Evolutionary conservation across 2,888 invertebrate species (phyloP).

Genomic region (Andrena chrysosceles): DNA sequence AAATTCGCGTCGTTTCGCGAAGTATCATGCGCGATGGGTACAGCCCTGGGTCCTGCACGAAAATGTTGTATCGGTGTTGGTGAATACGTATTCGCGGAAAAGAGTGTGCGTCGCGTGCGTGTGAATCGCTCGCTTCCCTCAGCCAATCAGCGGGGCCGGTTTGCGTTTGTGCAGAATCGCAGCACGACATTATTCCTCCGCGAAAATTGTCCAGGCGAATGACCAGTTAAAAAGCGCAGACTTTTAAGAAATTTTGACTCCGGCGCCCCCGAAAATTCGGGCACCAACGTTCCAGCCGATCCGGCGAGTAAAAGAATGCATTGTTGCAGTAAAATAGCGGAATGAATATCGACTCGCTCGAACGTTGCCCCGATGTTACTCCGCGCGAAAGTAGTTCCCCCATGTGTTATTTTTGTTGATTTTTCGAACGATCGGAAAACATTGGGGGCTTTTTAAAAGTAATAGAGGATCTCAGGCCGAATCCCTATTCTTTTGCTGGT

Average conservation of each 20-base stretch:
- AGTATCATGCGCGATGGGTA: conserved; percentile 46
- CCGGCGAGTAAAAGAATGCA: conserved; percentile 25
- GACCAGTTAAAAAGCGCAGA: conserved; percentile 23
- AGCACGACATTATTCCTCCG: conserved; percentile 73
- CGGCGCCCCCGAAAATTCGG: conserved; percentile 40
- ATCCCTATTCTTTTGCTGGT: neutral
- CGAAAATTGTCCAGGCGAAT: conserved; percentile 53
- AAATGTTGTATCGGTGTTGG: conserved; percentile 67
- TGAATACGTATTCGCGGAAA: conserved; percentile 66
- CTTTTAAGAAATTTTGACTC: conserved; percentile 22
- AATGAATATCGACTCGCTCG: conserved; percentile 64
- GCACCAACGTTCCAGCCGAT: neutral
- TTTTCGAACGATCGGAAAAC: conserved; percentile 46
- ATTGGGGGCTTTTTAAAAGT: conserved; percentile 27
- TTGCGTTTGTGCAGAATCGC: conserved; percentile 69
- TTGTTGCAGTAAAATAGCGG: conserved; percentile 5
- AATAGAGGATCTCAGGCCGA: neutral
- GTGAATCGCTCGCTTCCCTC: conserved; percentile 70
- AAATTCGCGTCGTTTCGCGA: neutral
- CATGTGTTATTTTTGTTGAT: conserved; percentile 61
- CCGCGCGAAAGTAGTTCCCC: conserved; percentile 78
- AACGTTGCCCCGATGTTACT: conserved; percentile 69
- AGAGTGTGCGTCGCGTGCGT: conserved; percentile 62
- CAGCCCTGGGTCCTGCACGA: conserved; percentile 72
- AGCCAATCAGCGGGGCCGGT: conserved; percentile 72